These are phyloP conservation scores for Willisornis vidua DNA, from an alignment of 2,113 vertebrate species.

Conservation along the genomic window DNA sequence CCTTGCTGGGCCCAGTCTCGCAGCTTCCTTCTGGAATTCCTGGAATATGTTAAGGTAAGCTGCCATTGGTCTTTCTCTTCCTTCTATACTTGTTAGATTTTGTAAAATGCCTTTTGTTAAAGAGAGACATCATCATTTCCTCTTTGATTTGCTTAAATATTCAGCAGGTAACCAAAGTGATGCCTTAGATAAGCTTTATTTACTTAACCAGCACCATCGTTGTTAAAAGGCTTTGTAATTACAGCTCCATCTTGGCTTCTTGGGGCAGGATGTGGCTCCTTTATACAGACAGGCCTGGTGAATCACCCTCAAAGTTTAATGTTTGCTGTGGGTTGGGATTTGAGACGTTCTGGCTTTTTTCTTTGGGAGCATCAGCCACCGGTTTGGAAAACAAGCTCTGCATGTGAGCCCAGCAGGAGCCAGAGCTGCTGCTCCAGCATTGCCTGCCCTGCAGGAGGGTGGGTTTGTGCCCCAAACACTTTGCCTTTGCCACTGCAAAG, in stretches of 20 bases:
- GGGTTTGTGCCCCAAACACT: background rate
- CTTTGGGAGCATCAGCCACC: background rate
- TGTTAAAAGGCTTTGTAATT: background rate
- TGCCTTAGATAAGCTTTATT: background rate
- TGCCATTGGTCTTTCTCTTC: background rate
- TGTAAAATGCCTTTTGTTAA: background rate
- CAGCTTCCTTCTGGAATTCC: conserved; percentile 90
- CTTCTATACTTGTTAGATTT: background rate
- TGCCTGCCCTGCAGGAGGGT: background rate
- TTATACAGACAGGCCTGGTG: background rate
- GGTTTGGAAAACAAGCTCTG: background rate
- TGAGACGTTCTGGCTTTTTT: background rate
- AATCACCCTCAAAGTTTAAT: background rate
- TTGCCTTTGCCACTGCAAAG: background rate
- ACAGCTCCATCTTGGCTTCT: background rate
- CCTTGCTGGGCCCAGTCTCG: conserved; percentile 78
- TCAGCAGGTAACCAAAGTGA: background rate
- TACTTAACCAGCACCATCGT: background rate
- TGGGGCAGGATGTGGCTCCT: background rate
- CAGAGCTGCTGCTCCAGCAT: background rate
- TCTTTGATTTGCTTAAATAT: background rate
- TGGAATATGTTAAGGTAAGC: conserved; percentile 90
- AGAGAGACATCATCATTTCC: background rate
- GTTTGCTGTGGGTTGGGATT: background rate
- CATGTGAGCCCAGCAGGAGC: background rate